Base-by-base conservation (phyloP, 2,888 invertebrate species). In the Protula sp. region DNA sequence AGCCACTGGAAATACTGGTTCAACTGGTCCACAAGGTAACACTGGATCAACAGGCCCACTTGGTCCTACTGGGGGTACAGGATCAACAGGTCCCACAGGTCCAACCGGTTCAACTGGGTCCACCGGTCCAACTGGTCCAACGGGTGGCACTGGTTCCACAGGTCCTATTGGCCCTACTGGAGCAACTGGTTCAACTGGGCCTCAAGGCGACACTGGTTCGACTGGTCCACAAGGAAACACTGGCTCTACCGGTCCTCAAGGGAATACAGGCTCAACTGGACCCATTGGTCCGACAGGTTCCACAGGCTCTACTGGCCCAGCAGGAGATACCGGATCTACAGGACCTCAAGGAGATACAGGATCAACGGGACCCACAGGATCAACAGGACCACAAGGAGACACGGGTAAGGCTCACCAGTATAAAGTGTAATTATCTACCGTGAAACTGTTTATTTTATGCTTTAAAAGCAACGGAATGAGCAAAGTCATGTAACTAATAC, bases 91-190 rank as follows among this genome's bases (percentile, higher is more conserved):
- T 50, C 50, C 50, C 24, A 50, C 50, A 19, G 50, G 50, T 19
- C 50, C 50, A 22, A 50, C 50, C 14, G 50, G 50, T 22, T 19
- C 24, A 19, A 50, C 50, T 50, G 50, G 50, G 14, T 9, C 50
- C 5, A 50, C 50, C 5, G 50, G 50, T n/a, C 5, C 19, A 22
- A 5, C 50, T 19, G 50, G 50, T 50, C 50, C 24, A 50, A 50
- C 50, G 5, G 50, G 50, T 19, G 9, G 22, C 5, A 50, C 50
- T 50, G 59, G 59, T 55, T n/a, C 30, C 4, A 60, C 55, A 14
- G 58, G 61, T 14, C 47, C 51, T 3, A 52, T 29, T 19, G 64
- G 64, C 22, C 47, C 52, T 19, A 50, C 51, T 14, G 64, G 64
- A 45, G 14, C 47, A 3, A 48, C 60, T 30, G 64, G 64, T 28